Evolutionary conservation across 30 jellyfish, hydroid and myxozoan genomes (phyloP), one percentile per base, ranked within the genome.

Genomic region (Turritopsis dohrnii): DNA sequence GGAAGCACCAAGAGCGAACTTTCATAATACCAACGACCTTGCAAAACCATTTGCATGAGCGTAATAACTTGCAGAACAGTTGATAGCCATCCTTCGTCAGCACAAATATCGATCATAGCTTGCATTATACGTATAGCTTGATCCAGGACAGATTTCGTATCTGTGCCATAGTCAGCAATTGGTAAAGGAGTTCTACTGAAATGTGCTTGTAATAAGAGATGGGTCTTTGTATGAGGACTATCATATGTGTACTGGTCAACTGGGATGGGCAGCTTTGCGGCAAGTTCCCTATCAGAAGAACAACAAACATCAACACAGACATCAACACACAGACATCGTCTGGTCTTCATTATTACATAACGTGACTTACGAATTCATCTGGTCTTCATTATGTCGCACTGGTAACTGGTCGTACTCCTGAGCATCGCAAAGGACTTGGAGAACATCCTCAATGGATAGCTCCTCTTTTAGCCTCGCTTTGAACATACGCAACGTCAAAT

Each of bases 41-140:
- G 98, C 18, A 80, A 79, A 66, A 88, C 94, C 96, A 91, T 87
- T 52, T 95, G 99, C 27, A 95, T 79, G 9, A 95, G 71, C 23
- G 53, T 88, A 20, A 91, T 91, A 25, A 79, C 74, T 29, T 84
- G 96, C 75, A 95, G 93, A 22, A 91, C 86, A n/a, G 93, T 84
- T 21, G 96, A 85, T 29, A 95, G 86, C 96, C 96, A 90, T 72
- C 98, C 96, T 71, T 90, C 89, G 74, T 90, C 96, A 19, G 97
- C 98, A 52, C 97, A 91, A 65, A 90, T 88, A 71, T 90, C 99
- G 53, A 90, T 90, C 98, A 95, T 91, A 52, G 98, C 99, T 96
- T 90, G 89, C 75, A 95, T 30, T 27, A 95, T 95, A 71, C 99
- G 96, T 24, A 95, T 90, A 28, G 99, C 96, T 69, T 95, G 99